Evolutionary conservation across 1,140 invertebrate species (phyloP).

Genomic region (Nephila pilipes): DNA sequence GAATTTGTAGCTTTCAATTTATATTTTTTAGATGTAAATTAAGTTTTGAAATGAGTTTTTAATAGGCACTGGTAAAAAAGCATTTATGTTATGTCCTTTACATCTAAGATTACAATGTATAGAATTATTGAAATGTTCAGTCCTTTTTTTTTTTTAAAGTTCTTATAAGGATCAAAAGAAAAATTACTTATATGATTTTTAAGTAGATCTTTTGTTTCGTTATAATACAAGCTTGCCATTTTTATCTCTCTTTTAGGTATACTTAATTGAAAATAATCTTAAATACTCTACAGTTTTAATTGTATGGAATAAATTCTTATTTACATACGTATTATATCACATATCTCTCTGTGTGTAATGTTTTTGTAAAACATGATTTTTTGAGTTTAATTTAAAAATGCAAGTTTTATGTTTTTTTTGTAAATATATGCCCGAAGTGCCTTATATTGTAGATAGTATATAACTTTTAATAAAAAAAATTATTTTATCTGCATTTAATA

Average conservation of each 20-base stretch:
- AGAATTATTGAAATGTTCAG: no score
- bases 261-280: background rate
- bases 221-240: background rate
- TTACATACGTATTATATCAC: background rate
- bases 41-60: no score
- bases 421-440: conserved; percentile 9
- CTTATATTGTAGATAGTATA: conserved; percentile 42
- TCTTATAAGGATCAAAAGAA: no score
- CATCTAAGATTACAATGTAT: no score
- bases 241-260: background rate
- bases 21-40: no score
- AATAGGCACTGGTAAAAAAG: no score
- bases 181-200: no score
- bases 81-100: no score
- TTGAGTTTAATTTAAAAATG: background rate
- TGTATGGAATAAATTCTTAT: background rate
- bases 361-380: background rate
- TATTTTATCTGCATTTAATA: background rate
- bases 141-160: no score
- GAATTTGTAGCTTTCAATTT: no score
- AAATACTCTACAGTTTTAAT: background rate
- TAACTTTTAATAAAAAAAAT: background rate
- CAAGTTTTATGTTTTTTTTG: background rate
- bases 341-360: background rate
- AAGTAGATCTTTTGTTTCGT: no score